phyloP scores from a whole-genome alignment of 2,888 invertebrate genomes.

The Andrena bicolor region DNA sequence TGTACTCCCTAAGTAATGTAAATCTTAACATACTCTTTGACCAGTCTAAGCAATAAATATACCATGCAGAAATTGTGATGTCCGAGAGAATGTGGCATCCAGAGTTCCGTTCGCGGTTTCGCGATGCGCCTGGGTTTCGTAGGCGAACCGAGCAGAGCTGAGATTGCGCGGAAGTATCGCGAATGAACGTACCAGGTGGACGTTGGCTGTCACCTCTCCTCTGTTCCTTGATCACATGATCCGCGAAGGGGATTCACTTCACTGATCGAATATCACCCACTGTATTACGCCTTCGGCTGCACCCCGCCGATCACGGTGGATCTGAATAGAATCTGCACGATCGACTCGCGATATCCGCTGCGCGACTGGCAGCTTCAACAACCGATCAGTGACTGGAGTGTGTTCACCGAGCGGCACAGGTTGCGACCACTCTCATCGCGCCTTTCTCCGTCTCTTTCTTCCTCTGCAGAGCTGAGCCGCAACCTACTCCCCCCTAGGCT shows the following conservation, averaged over 20 bases:
- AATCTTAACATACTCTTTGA: too few species aligned
- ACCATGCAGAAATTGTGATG: too few species aligned
- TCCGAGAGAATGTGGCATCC: too few species aligned
- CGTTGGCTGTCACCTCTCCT: constrained; percentile 15
- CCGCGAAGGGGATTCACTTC: constrained; percentile 23
- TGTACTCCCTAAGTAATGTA: too few species aligned
- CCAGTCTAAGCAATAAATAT: too few species aligned
- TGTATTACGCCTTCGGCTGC: constrained; percentile 5
- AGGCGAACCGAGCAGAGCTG: not conserved
- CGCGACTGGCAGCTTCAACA: constrained; percentile 70
- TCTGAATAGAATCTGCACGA: not conserved
- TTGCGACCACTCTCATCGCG: constrained; percentile 60
- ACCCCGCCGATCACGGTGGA: constrained; percentile 13
- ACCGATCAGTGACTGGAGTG: constrained; percentile 83
- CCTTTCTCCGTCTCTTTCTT: constrained; percentile 52
- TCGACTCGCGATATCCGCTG: not conserved
- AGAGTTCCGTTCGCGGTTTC: not conserved
- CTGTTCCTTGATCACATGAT: constrained; percentile 32
- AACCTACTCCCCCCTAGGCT: constrained; percentile 8
- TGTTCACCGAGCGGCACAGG: constrained; percentile 71
- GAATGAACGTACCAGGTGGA: constrained; percentile 51
- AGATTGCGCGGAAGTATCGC: constrained; percentile 19
- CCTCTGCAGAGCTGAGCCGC: constrained; percentile 18
- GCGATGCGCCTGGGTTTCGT: not conserved
- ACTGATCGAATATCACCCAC: constrained; percentile 29